phyloP scores from a whole-genome alignment of 2,888 invertebrate genomes.

The Lasius platythorax region DNA sequence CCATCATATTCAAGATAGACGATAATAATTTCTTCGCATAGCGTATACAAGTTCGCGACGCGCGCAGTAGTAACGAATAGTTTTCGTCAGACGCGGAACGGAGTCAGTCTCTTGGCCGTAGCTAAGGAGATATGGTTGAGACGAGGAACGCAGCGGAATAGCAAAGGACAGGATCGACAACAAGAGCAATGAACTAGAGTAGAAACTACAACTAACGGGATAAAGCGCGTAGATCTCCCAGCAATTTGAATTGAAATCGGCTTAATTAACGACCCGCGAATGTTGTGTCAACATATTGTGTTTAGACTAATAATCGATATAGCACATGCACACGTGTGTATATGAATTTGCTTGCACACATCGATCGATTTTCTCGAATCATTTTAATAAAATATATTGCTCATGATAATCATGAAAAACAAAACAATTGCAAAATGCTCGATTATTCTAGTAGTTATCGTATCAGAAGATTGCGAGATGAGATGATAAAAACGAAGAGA shows the following conservation, averaged over 20 bases:
- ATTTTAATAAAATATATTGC: conserved; percentile 10
- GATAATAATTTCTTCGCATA: conserved; percentile 14
- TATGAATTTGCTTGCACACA: conserved; percentile 12
- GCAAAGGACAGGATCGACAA: conserved; percentile 33
- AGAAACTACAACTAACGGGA: conserved; percentile 31
- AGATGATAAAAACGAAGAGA: conserved; percentile 14
- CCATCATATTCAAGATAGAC: neutral
- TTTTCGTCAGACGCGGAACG: neutral
- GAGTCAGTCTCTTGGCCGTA: conserved; percentile 12
- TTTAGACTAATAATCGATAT: conserved; percentile 37
- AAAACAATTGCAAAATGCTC: conserved; percentile 1
- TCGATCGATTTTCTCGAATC: neutral
- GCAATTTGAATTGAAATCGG: conserved; percentile 68
- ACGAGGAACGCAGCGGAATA: conserved; percentile 15
- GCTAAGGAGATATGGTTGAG: neutral
- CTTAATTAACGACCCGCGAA: conserved; percentile 68
- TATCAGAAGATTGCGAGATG: neutral
- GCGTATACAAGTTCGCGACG: neutral
- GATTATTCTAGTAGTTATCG: neutral
- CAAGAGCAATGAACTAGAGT: conserved; percentile 13
- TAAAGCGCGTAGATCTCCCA: conserved; percentile 34
- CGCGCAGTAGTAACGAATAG: neutral
- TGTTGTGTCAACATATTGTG: conserved; percentile 41
- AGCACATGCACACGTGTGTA: conserved; percentile 15
- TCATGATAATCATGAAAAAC: conserved; percentile 6